Base-by-base conservation (phyloP, 2,797 vertebrate genomes). In the Octomys mimax region DNA sequence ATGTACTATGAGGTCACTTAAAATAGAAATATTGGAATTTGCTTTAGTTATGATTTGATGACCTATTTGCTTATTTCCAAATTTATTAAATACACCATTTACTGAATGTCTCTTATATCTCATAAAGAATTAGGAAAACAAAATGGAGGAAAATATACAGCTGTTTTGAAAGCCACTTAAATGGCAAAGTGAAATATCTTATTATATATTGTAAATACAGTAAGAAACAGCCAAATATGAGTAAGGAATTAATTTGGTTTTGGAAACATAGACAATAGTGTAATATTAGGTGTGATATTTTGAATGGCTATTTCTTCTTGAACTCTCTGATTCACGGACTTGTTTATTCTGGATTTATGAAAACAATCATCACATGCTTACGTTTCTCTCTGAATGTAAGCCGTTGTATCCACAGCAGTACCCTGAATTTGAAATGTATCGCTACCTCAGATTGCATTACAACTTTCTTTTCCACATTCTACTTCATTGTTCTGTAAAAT, bases 31-130 rank as follows among this genome's bases (percentile, higher is more conserved):
- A 81, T 93, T 6, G 5, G 3, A 83, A 28, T 84, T 92, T 13
- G 5, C 6, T 95, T 96, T 73, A 77, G 96, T 89, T 94, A 95
- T 95, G 85, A 79, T 80, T 92, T 81, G 83, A 42, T 87, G 49
- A 84, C 49, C 73, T 81, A 77, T 68, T 88, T 95, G n/a, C 42
- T 94, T 87, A 95, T 92, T 85, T 28, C 92, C 81, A 13, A 62
- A 70, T 73, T 95, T 95, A 70, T 93, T 94, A 95, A 54, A 31
- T 80, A 61, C 28, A 89, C 71, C 71, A 90, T 92, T 75, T 92
- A 90, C 66, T 46, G n/a, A 91, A 31, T 77, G 1, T 31, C 61
- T 94, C 12, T 59, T 14, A n/a, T 5, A 91, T 14, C 19, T 85
- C 57, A 46, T 87, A 82, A 82, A 94, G 46, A 46, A 42, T 36